Evolutionary conservation across 2,113 vertebrate genomes (phyloP).

Genomic region (Protobothrops mucrosquamatus): DNA sequence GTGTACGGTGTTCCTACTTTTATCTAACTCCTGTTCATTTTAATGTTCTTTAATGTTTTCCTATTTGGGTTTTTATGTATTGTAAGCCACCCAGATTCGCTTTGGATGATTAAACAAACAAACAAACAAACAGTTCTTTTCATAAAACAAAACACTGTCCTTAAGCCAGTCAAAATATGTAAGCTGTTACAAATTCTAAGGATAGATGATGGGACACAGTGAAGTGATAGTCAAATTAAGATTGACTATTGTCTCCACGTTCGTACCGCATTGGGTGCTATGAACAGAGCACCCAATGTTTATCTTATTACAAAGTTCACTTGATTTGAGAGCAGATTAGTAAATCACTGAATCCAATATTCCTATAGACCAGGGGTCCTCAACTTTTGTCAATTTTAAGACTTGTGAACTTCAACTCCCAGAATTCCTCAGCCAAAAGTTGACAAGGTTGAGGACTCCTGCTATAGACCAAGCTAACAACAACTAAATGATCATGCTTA

Average conservation of each 20-base stretch:
- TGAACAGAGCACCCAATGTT: not conserved
- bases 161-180: not conserved
- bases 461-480: not conserved
- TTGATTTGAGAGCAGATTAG: not conserved
- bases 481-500: not conserved
- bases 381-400: too few species aligned
- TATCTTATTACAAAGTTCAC: not conserved
- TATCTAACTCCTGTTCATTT: not conserved
- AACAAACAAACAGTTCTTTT: not conserved
- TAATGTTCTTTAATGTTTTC: not conserved
- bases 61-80: not conserved
- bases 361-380: too few species aligned
- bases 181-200: not conserved
- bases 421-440: too few species aligned
- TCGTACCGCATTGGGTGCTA: not conserved
- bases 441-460: too few species aligned
- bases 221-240: not conserved
- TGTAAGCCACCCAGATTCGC: not conserved
- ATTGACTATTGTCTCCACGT: not conserved
- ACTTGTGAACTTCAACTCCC: too few species aligned
- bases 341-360: not conserved
- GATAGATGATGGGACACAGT: not conserved
- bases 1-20: not conserved
- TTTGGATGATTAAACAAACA: not conserved
- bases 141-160: not conserved